Conservation (phyloP, 2,888 invertebrate species). For the Arenicola marina region DNA sequence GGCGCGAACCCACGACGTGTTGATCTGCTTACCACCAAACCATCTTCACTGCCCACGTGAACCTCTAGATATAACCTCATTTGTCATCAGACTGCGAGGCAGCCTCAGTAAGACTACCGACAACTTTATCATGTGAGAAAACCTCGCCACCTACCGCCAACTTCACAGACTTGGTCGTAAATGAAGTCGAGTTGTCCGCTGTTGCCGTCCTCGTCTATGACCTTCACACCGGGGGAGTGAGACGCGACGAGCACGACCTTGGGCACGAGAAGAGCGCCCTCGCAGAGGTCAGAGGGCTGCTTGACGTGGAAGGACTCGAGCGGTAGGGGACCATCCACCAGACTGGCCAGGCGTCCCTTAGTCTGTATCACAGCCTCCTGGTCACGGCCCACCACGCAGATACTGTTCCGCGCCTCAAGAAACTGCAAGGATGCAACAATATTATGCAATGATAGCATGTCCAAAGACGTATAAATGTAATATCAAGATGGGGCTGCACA, state of each 20-base stretch:
- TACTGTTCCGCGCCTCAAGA: slow-evolving; percentile 20
- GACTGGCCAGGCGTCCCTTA: slow-evolving; percentile 18
- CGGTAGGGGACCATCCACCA: slow-evolving; percentile 15
- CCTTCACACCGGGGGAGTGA: slow-evolving; percentile 29
- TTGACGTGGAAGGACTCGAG: slow-evolving; percentile 30
- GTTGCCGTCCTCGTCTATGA: slow-evolving; percentile 27
- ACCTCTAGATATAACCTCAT: too few relatives aligned
- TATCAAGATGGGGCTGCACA: too few relatives aligned
- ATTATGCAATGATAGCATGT: too few relatives aligned
- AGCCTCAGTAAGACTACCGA: too few relatives aligned
- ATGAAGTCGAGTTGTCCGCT: slow-evolving; percentile 28
- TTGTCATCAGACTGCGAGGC: too few relatives aligned
- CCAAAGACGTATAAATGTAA: too few relatives aligned
- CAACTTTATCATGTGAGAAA: too few relatives aligned
- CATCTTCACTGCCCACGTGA: too few relatives aligned
- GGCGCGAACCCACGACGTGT: too few relatives aligned
- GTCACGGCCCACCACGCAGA: slow-evolving; percentile 27
- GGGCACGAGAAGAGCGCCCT: slow-evolving; percentile 33
- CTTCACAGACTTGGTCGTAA: slow-evolving; percentile 27
- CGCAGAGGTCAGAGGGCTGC: slow-evolving; percentile 18
- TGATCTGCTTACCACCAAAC: too few relatives aligned
- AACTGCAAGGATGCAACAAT: slow-evolving; percentile 13
- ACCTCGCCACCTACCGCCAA: slow-evolving; percentile 19
- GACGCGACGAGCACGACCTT: slow-evolving; percentile 28
- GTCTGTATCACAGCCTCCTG: slow-evolving; percentile 13